Conservation (phyloP, 1,140 invertebrate genomes). For the Caenorhabditis elegans region WBcel235 BX284606.5:2740001-2740500, state of each 20-base stretch:
- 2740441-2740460: not conserved
- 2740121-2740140: too few species aligned
- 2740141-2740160: too few species aligned
- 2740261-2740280: conserved; percentile 23
- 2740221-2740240: not conserved
- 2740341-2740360: conserved; percentile 17
- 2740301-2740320: not conserved
- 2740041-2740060: too few species aligned
- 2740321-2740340: conserved; percentile 20
- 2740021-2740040: too few species aligned
- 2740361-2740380: not conserved
- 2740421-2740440: conserved; percentile 14
- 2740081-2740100: too few species aligned
- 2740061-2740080: too few species aligned
- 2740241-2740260: not conserved
- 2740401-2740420: not conserved
- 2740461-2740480: not conserved
- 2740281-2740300: not conserved
- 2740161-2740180: too few species aligned
- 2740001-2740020: too few species aligned
- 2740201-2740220: too few species aligned
- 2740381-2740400: not conserved
- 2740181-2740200: too few species aligned
- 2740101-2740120: too few species aligned
- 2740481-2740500: conserved; percentile 2